Base-by-base conservation (phyloP, 2,888 invertebrate genomes). In the Aproaerema taeniolella region DNA sequence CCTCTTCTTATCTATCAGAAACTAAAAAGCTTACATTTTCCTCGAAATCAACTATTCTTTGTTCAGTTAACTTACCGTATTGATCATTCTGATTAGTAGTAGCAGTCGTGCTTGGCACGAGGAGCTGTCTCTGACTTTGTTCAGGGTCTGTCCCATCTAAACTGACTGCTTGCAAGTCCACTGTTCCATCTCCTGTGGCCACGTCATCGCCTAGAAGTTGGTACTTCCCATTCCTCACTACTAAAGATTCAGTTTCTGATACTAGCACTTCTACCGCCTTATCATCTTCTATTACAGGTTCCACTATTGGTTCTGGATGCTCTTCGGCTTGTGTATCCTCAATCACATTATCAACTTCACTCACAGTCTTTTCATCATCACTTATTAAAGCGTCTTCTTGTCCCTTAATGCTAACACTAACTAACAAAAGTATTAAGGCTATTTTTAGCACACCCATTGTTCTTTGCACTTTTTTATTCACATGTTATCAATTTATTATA, bases 191-290 rank as follows among this genome's bases (percentile, higher is more conserved):
- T n/a, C 66, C 73, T 11, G 52, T 50, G 31, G 77, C 38, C 1
- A 61, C 73, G 57, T 80, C 81, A 39, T 71, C 37, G 4, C 13
- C 70, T 2, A 75, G 51, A 14, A 59, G 43, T 42, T 86, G 83
- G 53, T 85, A 87, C 41, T 76, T 85, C 31, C 87, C 87, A 65
- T 69, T 82, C 43, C 61, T 73, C 7, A 81, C 67, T 48, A 70
- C 57, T 36, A 85, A 46, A 5, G 55, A 47, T 11, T 64, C 61
- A 2, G 51, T 41, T 7, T 64, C 64, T 12, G 67, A 51, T 40
- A 51, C n/a, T 40, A 77, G 26, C 11, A 71, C 49, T 52, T 82
- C 81, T 6, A 72, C 66, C 4, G 13, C 17, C 2, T 64, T 1
- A 55, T 58, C 58, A 38, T 56, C 59, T 43, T 58, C 50, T 39